These are phyloP conservation scores for Pristis pectinata DNA, from an alignment of 2,797 vertebrate genomes.

Conservation along the genomic window DNA sequence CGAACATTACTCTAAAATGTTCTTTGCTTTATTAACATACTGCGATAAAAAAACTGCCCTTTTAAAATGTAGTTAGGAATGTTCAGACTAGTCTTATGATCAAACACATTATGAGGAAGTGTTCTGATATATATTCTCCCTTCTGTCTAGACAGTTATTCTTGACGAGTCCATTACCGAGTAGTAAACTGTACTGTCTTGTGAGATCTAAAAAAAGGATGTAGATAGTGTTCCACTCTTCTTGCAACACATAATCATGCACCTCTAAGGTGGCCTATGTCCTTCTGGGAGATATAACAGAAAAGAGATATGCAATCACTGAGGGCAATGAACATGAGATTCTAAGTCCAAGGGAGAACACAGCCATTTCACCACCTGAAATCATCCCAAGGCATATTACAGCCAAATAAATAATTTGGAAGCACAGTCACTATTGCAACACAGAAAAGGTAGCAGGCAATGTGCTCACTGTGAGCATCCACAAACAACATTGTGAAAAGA, in stretches of 20 bases:
- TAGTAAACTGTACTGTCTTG: neutral
- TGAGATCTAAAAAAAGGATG: neutral
- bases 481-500: no score
- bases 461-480: no score
- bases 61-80: neutral
- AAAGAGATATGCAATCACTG: neutral
- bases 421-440: no score
- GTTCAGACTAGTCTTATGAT: neutral
- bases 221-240: neutral
- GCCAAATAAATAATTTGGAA: no score
- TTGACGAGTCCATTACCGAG: neutral
- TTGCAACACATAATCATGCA: no score
- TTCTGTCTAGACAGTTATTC: neutral
- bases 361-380: no score
- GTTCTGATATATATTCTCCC: neutral
- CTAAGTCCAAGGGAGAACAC: neutral
- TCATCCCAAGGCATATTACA: no score
- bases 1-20: no score
- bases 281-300: neutral
- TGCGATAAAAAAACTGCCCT: neutral
- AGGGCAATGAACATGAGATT: neutral
- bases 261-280: no score
- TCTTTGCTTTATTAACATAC: neutral
- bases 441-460: no score
- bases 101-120: neutral